A percentile compares a stretch with the other conserved stretches of the same genome.
Evolutionary conservation across 2,797 vertebrate genomes (phyloP).

Genomic region (Distichodus sexfasciatus): DNA sequence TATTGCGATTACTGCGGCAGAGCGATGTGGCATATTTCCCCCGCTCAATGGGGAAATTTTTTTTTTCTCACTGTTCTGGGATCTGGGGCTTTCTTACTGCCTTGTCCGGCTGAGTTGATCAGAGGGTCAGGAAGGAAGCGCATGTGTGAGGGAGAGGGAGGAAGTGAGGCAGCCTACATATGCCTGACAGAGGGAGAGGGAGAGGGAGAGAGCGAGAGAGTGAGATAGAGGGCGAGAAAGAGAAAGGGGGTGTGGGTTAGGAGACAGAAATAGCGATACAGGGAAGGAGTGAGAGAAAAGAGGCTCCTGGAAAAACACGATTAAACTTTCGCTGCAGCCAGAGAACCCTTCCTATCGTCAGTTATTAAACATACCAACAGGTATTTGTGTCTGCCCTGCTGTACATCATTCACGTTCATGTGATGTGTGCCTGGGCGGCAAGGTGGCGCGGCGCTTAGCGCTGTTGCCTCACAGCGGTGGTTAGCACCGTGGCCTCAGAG

Average conservation of each 20-base stretch:
- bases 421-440: too few relatives aligned
- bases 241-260: too few relatives aligned
- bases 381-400: slow-evolving; percentile 3
- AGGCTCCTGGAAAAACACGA: slow-evolving; percentile 21
- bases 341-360: slow-evolving; percentile 46
- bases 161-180: slow-evolving; percentile 34
- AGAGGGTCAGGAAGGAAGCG: slow-evolving; percentile 72
- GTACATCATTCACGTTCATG: too few relatives aligned
- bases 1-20: too few relatives aligned
- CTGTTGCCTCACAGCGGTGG: too few relatives aligned
- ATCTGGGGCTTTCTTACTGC: slow-evolving; percentile 12
- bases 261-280: slow-evolving; percentile 10
- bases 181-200: neutral
- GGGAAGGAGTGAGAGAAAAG: neutral
- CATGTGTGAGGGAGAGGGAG: slow-evolving; percentile 56
- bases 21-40: too few relatives aligned
- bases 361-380: slow-evolving; percentile 29
- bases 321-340: slow-evolving; percentile 36
- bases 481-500: too few relatives aligned
- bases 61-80: neutral
- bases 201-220: neutral
- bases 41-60: slow-evolving; percentile 10
- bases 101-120: slow-evolving; percentile 34
- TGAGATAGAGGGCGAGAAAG: neutral
- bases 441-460: too few relatives aligned